These are phyloP conservation scores for Vipera latastei DNA, from an alignment of 2,797 vertebrate genomes.

Conservation along the genomic window DNA sequence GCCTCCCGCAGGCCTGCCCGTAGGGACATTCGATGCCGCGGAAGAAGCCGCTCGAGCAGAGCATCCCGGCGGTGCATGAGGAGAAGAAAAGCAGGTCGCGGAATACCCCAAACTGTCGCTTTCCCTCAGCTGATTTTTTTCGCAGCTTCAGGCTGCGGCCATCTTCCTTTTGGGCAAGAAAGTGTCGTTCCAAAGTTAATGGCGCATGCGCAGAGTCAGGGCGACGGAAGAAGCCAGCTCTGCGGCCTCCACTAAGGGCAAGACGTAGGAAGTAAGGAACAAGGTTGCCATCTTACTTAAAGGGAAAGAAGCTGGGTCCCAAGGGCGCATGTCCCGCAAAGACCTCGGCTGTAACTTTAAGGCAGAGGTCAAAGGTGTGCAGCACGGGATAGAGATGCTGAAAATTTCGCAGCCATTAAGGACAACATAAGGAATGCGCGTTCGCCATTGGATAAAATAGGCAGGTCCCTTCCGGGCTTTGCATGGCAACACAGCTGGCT, in stretches of 20 bases:
- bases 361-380: neutral
- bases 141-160: slow-evolving; percentile 11
- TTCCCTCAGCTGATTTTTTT: neutral
- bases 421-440: neutral
- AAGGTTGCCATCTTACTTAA: neutral
- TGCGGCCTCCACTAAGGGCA: neutral
- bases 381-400: neutral
- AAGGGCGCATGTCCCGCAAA: neutral
- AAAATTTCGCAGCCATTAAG: neutral
- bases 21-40: slow-evolving; percentile 94
- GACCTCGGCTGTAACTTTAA: neutral
- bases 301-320: neutral
- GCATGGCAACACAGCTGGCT: neutral
- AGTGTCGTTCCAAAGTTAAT: rapidly evolving
- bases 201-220: neutral
- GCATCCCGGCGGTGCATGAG: slow-evolving; percentile 63
- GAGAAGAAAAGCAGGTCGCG: neutral
- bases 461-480: neutral
- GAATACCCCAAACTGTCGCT: neutral
- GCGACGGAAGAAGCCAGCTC: rapidly evolving
- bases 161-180: neutral
- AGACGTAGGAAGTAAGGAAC: neutral
- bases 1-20: slow-evolving; percentile 79
- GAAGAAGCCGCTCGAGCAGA: slow-evolving; percentile 93
- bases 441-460: neutral